These are phyloP conservation scores for Pygmarrhopalites habei DNA, from an alignment of 1,140 invertebrate species.

Conservation along the genomic window DNA sequence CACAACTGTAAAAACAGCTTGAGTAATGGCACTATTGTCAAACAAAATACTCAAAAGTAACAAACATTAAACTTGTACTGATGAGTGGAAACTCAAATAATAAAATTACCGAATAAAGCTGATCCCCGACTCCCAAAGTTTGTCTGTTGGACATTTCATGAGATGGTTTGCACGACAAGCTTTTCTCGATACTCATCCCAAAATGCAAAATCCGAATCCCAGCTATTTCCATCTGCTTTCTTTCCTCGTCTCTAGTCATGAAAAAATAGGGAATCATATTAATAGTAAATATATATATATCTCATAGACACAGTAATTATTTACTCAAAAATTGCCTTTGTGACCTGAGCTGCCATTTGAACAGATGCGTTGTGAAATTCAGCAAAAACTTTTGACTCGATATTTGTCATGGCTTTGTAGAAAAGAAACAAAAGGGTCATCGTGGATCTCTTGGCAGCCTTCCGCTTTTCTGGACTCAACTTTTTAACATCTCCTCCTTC, in stretches of 20 bases:
- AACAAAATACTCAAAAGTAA: neutral
- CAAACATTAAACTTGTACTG: neutral
- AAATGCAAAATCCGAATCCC: neutral
- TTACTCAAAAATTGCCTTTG: neutral
- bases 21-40: constrained; percentile 2
- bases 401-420: constrained; percentile 4
- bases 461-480: neutral
- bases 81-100: no score
- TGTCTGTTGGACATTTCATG: neutral
- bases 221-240: constrained; percentile 4
- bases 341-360: neutral
- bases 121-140: neutral
- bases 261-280: no score
- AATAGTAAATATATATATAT: no score
- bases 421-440: constrained; percentile 3
- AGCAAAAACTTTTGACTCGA: constrained; percentile 9
- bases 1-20: neutral
- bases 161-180: neutral
- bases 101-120: constrained; percentile 1
- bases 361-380: constrained; percentile 3
- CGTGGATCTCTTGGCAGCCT: neutral
- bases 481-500: neutral
- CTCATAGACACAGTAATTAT: no score
- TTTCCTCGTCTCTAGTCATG: constrained; percentile 10
- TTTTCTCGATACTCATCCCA: constrained; percentile 1